Evolutionary conservation across 1,140 invertebrate species (phyloP), one percentile per base, ranked within the genome.

Genomic region (Penaeus indicus): DNA sequence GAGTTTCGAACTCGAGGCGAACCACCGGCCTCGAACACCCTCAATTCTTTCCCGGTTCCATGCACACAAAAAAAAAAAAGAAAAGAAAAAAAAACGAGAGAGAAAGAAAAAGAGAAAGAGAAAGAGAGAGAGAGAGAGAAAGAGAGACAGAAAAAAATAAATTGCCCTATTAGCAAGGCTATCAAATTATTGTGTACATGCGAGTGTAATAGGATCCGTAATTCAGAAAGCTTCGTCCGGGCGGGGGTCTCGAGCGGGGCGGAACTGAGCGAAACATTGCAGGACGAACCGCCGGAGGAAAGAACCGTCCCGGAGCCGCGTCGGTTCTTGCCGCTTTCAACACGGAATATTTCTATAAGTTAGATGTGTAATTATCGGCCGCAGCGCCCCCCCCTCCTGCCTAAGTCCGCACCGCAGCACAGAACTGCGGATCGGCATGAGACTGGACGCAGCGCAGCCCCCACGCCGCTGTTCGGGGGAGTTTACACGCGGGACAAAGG

Each of bases 131-230:
- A 81, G 80, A 62, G 42, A 27, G 80, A 54, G 60, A 82, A 25
- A 38, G 38, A 62, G 62, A n/a, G 60, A 62, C 16, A 84, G 64
- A 84, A 84, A 80, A 80, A 60, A 25, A 81, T 22, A 84, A 84
- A 84, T 84, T 84, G 63, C 19, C 82, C 82, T 38, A 84, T 84
- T 84, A 84, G 72, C 63, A 84, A 84, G 82, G 25, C 82, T 69
- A 69, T 84, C 64, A 84, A 67, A 69, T 69, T 62, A 84, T 84
- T 84, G 63, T 84, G 27, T 67, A 25, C 82, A 54, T 54, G 54
- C 54, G 54, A 54, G 11, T 54, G 54, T 54, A 54, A 54, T 54
- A 54, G 54, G 54, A 54, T 54, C 54, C 54, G 54, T 11, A 10
- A 16, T 54, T 54, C 78, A 13, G 5, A 80, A 25, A 21, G 78